Percentiles rank a stretch among this genome's conserved stretches.
Conservation (phyloP, 2,797 vertebrate genomes). For the Heteromormyrus szaboi region DNA sequence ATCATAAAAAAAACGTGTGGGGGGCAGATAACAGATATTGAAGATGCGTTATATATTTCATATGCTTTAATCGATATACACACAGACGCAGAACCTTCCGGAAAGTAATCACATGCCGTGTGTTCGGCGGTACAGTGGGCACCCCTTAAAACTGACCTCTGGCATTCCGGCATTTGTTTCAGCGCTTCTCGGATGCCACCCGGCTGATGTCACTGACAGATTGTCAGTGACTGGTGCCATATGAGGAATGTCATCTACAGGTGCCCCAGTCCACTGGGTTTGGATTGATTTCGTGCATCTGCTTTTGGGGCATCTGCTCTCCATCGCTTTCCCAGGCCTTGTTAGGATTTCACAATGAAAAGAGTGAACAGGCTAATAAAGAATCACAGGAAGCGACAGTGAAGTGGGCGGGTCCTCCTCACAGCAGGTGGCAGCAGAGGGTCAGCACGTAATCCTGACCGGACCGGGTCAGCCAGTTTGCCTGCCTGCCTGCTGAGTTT, state of each 20-base stretch:
- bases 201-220: not conserved
- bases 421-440: not conserved
- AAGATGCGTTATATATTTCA: not conserved
- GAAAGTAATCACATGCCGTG: not conserved
- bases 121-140: not conserved
- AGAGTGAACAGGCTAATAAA: not conserved
- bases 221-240: not conserved
- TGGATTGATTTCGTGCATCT: not conserved
- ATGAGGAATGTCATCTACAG: not conserved
- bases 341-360: not conserved
- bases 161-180: not conserved
- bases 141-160: not conserved
- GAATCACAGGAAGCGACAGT: not conserved
- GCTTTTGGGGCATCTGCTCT: not conserved
- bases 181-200: not conserved
- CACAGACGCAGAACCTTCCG: not conserved
- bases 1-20: not conserved
- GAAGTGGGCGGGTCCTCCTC: not conserved
- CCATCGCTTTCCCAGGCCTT: not conserved
- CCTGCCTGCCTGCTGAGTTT: not conserved
- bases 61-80: not conserved
- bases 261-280: not conserved
- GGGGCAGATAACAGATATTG: slow-evolving; percentile 27
- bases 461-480: not conserved
- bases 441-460: not conserved